A percentile compares a stretch with the other conserved stretches of the same genome.
Conservation (phyloP, 2,797 vertebrate species). For the Channa striata region DNA sequence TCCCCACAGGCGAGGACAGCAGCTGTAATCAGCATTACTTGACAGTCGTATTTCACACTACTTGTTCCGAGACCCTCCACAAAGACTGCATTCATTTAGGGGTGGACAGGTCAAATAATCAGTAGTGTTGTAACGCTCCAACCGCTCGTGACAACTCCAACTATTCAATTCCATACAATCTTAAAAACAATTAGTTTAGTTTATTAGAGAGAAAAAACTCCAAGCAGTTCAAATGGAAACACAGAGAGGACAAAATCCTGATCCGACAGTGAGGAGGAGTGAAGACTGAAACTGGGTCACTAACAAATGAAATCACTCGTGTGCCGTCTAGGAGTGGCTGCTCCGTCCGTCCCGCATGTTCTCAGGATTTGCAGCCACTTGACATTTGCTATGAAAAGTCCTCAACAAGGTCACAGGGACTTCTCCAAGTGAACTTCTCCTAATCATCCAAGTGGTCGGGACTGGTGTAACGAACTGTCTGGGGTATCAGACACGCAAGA, state of each 20-base stretch:
- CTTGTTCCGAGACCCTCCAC: conserved; percentile 38
- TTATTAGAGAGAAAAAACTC: too few relatives aligned
- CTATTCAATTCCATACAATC: too few relatives aligned
- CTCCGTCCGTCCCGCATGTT: conserved; percentile 31
- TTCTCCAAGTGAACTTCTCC: neutral
- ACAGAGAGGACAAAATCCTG: neutral
- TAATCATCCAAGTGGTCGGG: conserved; percentile 11
- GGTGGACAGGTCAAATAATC: too few relatives aligned
- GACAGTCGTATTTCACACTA: conserved; percentile 34
- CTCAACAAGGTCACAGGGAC: conserved; percentile 30
- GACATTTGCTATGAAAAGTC: too few relatives aligned
- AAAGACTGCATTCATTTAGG: conserved; percentile 58
- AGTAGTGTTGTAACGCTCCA: too few relatives aligned
- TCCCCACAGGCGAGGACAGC: conserved; percentile 30
- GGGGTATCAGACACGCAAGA: conserved; percentile 23
- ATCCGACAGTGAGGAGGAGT: neutral
- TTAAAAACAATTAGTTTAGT: too few relatives aligned
- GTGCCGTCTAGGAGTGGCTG: conserved; percentile 38
- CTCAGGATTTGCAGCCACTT: conserved; percentile 12
- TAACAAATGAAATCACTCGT: conserved; percentile 30
- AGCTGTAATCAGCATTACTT: conserved; percentile 49
- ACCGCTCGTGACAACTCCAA: too few relatives aligned
- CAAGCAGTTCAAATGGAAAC: neutral
- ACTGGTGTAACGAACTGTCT: conserved; percentile 53
- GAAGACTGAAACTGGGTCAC: conserved; percentile 42